Base-by-base conservation (phyloP, 1,140 invertebrate genomes). In the Drosophila lacertosa region DNA sequence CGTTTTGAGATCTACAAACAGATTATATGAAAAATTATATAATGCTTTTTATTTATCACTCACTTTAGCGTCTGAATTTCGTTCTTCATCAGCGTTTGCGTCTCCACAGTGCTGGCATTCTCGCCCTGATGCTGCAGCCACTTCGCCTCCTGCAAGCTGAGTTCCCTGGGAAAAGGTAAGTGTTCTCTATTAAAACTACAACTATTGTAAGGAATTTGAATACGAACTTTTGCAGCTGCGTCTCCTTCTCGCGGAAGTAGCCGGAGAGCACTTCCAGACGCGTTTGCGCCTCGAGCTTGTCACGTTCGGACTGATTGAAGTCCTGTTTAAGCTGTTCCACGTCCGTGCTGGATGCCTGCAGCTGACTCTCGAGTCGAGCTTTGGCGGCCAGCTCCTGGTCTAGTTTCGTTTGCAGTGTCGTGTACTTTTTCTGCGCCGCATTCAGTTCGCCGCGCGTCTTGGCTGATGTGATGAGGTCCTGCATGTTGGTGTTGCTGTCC, bases 241-340 rank as follows among this genome's bases (percentile, higher is more conserved):
- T 93, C 92, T 98, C 97, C 83, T 96, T 96, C 69, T 97, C 96
- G 83, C 97, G 95, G 91, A 98, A 98, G 89, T 97, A 97, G 79
- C 95, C 95, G 0, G 95, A 95, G 29, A 98, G 92, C 4, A 98
- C 97, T 90, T 97, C 95, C 0, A 98, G 92, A 77, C 96, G 94
- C 0, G 96, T 97, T 77, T 95, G 93, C 1, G 96, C 95, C 89
- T 97, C 96, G 13, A 95, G 92, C 70, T 96, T 96, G 67, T 96
- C 95, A 73, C 95, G 95, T 75, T 96, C 95, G 1, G 94, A 94
- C 55, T 94, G 93, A 86, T 94, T 94, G 62, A 95, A 95, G 70
- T 95, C 94, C 64, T 95, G 93, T 37, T 92, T 93, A 3, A 95
- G 90, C 29, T 92, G 91, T 48, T 92, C 77, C 13, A 94, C 89